Evolutionary conservation across 2,888 invertebrate species (phyloP).

Genomic region (Pherbina coryleti): DNA sequence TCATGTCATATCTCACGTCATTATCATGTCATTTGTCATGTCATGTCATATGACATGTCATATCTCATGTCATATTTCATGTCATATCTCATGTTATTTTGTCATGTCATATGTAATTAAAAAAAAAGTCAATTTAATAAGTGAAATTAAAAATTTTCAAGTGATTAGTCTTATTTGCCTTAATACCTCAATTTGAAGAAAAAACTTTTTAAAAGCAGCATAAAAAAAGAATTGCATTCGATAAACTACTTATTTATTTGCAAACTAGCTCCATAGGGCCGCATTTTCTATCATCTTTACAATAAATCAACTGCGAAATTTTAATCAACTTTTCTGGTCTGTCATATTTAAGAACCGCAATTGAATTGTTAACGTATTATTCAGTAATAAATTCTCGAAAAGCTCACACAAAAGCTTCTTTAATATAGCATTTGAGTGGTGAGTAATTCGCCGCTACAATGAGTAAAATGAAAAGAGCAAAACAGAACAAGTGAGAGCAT

Average conservation of each 20-base stretch:
- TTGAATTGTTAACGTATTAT: constrained; percentile 20
- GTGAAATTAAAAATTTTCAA: too few species aligned
- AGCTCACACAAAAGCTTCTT: too few species aligned
- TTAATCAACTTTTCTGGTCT: constrained; percentile 10
- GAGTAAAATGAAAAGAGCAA: neutral
- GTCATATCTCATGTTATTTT: too few species aligned
- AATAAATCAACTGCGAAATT: constrained; percentile 19
- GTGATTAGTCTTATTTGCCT: too few species aligned
- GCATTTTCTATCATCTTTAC: neutral
- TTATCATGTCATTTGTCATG: too few species aligned
- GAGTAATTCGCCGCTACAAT: neutral
- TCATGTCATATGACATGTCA: too few species aligned
- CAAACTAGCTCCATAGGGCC: neutral
- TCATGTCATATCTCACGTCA: too few species aligned
- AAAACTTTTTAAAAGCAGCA: neutral
- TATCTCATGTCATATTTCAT: too few species aligned
- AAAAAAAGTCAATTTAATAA: too few species aligned
- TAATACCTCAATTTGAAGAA: too few species aligned
- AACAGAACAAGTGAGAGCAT: neutral
- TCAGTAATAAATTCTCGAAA: constrained; percentile 12
- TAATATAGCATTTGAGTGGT: neutral
- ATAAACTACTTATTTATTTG: too few species aligned
- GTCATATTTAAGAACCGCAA: constrained; percentile 23
- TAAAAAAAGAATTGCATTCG: neutral
- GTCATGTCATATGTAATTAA: too few species aligned